Conservation (phyloP, 2,797 vertebrate genomes). For the Coccyzus lansbergi region DNA sequence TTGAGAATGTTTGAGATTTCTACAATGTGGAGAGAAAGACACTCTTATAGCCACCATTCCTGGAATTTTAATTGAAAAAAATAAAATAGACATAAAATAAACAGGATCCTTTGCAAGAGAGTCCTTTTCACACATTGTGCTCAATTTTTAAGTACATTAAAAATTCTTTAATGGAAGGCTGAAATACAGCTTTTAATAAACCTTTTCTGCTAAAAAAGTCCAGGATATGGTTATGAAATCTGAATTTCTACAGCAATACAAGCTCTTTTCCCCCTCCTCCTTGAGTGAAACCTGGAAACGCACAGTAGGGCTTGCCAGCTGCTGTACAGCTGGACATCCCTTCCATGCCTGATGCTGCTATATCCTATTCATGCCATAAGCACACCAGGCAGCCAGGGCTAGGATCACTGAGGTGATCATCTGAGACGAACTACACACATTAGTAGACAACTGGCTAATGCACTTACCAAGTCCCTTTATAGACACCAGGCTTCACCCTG, state of each 20-base stretch:
- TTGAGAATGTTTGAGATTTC: neutral
- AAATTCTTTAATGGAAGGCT: neutral
- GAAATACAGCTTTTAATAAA: neutral
- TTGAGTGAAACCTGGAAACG: neutral
- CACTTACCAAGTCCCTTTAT: constrained; percentile 65
- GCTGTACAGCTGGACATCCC: neutral
- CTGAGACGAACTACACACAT: neutral
- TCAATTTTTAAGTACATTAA: neutral
- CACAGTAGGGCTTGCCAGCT: neutral
- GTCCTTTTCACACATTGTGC: neutral
- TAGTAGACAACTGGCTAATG: constrained; percentile 33
- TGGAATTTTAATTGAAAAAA: neutral
- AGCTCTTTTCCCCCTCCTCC: neutral
- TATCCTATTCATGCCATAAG: neutral
- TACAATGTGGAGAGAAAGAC: neutral
- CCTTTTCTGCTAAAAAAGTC: neutral
- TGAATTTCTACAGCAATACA: neutral
- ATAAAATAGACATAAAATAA: neutral
- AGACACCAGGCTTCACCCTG: constrained; percentile 56
- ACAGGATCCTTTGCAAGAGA: neutral
- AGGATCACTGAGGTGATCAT: neutral
- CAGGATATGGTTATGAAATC: neutral
- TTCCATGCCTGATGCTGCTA: rapidly evolving
- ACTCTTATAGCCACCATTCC: neutral
- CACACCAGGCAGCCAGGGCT: neutral